Evolutionary conservation across 53 echinoderm and acorn worm species (phyloP).

Genomic region (Hippasteria phrygiana): DNA sequence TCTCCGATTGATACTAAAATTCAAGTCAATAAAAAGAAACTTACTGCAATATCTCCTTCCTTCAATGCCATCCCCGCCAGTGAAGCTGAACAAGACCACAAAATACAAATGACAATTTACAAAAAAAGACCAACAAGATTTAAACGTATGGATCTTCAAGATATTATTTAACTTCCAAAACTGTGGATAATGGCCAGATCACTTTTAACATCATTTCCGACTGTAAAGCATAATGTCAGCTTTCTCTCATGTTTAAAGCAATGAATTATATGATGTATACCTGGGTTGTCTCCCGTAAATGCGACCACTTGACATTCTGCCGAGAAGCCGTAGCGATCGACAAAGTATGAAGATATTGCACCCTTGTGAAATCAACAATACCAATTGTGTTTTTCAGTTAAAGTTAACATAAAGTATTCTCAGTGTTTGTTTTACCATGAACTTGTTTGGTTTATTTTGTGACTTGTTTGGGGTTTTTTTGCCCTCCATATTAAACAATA

Average conservation of each 20-base stretch:
- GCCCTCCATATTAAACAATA: no score
- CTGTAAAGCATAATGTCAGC: neutral
- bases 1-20: no score
- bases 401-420: no score
- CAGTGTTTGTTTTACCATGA: no score
- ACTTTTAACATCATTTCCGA: no score
- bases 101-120: neutral
- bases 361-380: constrained; percentile 61
- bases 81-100: constrained; percentile 69
- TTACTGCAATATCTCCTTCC: constrained; percentile 94
- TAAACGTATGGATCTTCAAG: no score
- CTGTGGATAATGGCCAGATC: no score
- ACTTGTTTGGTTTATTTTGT: no score
- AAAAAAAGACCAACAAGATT: neutral
- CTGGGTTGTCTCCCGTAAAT: constrained; percentile 98
- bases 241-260: neutral
- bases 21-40: constrained; percentile 33
- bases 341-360: constrained; percentile 82
- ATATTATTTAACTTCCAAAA: no score
- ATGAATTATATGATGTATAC: constrained; percentile 41
- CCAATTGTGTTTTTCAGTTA: neutral
- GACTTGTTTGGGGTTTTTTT: no score
- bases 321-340: constrained; percentile 91
- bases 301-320: constrained; percentile 90
- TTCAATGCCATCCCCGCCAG: constrained; percentile 92